phyloP scores from a whole-genome alignment of 2,113 vertebrate genomes.

The Channa maculata region DNA sequence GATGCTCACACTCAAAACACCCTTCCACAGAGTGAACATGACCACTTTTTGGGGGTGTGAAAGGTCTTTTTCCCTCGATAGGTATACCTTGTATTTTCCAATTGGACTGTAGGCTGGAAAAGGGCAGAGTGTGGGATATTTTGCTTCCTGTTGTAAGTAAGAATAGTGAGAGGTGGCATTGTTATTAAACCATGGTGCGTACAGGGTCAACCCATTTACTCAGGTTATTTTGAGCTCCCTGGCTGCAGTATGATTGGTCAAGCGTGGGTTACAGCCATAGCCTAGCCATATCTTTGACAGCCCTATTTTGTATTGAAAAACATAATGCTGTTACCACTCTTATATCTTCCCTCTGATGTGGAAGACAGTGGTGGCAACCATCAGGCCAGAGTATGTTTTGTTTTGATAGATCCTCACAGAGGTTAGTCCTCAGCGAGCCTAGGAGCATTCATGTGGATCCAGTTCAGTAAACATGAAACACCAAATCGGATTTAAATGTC shows the following conservation, averaged over 20 bases:
- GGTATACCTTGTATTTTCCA: not conserved
- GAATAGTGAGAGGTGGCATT: slow-evolving; percentile 19
- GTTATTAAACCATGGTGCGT: slow-evolving; percentile 36
- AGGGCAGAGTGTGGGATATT: not conserved
- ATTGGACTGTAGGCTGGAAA: not conserved
- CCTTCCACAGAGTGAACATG: not conserved
- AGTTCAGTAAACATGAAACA: not conserved
- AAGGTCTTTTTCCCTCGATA: not conserved
- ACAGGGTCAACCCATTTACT: slow-evolving; percentile 41
- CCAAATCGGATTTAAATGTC: not conserved
- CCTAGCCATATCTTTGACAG: slow-evolving; percentile 45
- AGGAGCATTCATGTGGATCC: not conserved
- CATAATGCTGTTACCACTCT: slow-evolving; percentile 12
- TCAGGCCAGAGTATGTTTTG: slow-evolving; percentile 13
- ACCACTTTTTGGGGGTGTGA: not conserved
- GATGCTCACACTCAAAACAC: slow-evolving; percentile 12
- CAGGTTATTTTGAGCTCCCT: slow-evolving; percentile 36
- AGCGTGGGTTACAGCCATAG: slow-evolving; percentile 16
- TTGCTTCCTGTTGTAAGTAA: not conserved
- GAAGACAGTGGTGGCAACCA: not conserved
- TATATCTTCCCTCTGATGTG: slow-evolving; percentile 14
- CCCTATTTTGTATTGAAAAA: slow-evolving; percentile 35
- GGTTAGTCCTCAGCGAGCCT: not conserved
- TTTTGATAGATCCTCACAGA: slow-evolving; percentile 21
- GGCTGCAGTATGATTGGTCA: slow-evolving; percentile 19